Evolutionary conservation across 2,113 vertebrate species (phyloP).

Genomic region (Seriola rivoliana): DNA sequence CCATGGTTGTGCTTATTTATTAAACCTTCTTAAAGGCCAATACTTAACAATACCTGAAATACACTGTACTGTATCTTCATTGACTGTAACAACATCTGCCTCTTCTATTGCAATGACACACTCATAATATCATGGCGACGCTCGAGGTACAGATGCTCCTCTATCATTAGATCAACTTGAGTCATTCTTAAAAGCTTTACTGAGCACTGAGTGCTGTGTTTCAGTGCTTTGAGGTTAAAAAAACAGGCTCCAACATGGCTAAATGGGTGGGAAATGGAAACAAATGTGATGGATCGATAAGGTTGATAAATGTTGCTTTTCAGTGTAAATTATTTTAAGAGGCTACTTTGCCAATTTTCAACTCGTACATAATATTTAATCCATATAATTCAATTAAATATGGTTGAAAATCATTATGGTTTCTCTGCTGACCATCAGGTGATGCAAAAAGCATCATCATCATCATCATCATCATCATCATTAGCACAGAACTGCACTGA

Average conservation of each 20-base stretch:
- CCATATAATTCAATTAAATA: background rate
- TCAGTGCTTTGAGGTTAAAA: background rate
- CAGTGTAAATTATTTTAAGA: background rate
- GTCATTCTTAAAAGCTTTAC: conserved; percentile 10
- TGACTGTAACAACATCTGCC: conserved; percentile 1
- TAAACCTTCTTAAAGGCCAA: background rate
- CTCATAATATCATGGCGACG: background rate
- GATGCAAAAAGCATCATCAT: background rate
- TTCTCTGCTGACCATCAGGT: background rate
- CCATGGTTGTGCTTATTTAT: background rate
- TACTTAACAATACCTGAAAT: background rate
- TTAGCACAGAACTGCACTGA: background rate
- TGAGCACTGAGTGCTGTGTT: background rate
- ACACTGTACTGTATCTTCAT: background rate
- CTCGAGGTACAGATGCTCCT: background rate
- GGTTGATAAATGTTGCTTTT: background rate
- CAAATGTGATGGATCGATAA: background rate
- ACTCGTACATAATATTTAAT: background rate
- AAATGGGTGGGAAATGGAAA: background rate
- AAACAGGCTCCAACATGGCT: background rate
- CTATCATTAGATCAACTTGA: conserved; percentile 15
- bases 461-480: background rate
- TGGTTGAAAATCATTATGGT: background rate
- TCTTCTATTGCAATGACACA: background rate
- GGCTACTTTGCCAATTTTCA: background rate